Base-by-base conservation (phyloP, 2,113 vertebrate genomes). In the Dasyornis broadbenti region DNA sequence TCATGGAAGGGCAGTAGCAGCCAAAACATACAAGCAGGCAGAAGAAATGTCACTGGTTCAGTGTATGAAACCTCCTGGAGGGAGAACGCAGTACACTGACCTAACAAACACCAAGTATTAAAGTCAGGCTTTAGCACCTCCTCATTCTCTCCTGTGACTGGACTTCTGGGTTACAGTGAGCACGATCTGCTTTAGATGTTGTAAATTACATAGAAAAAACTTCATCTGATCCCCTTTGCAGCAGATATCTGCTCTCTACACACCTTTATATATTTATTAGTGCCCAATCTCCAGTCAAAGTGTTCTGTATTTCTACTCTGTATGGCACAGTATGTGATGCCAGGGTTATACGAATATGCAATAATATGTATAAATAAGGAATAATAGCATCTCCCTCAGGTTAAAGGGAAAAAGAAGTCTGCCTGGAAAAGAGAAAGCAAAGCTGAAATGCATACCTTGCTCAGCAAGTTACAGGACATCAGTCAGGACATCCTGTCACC, bases 1-100 rank as follows among this genome's bases (percentile, higher is more conserved):
- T 50, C 47, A 15, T 59, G 31, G 81, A 60, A 49, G 52, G 8
- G 73, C 20, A 19, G 27, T 15, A 86, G 72, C 52, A 71, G 89
- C 91, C 95, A 91, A 92, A 90, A 82, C n/a, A 94, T 5, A 92
- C 70, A 87, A 89, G 47, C 57, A 77, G 37, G 49, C 66, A 82
- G 59, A 77, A 77, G 65, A 96, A 86, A 89, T 15, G 22, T 77
- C 39, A 26, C 18, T 56, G 50, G 12, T 45, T 85, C 54, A 22
- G 9, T 33, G 26, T 39, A 47, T 57, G 69, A 79, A 84, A 59
- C 17, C 33, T 81, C 40, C 26, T 14, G 2, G 37, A 78, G 52
- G n/a, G 6, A 81, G 24, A 86, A 53, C 42, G 76, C 64, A 18
- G 40, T 47, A 68, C 10, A 85, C 33, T 47, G 23, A 72, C 37